phyloP scores from a whole-genome alignment of 2,888 invertebrate species.

The Sesia apiformis region DNA sequence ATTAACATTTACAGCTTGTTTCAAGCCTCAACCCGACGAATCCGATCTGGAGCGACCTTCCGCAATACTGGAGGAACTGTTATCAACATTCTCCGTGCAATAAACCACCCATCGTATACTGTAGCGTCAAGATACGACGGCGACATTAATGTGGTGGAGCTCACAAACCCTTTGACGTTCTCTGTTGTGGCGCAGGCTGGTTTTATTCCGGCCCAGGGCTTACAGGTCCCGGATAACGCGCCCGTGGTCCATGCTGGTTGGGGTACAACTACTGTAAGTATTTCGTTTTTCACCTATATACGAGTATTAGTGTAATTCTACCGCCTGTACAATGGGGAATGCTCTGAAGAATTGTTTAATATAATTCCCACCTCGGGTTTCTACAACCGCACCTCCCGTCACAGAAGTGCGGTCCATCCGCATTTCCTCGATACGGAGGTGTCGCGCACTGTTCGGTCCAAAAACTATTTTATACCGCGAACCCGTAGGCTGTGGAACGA shows the following conservation, averaged over 20 bases:
- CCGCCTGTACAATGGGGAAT: too few relatives aligned
- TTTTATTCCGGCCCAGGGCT: conserved; percentile 16
- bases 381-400: too few relatives aligned
- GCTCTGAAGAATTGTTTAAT: too few relatives aligned
- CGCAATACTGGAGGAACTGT: conserved; percentile 37
- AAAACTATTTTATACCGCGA: too few relatives aligned
- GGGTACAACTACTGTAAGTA: conserved; percentile 31
- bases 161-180: conserved; percentile 16
- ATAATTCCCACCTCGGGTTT: too few relatives aligned
- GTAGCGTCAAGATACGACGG: conserved; percentile 16
- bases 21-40: conserved; percentile 21
- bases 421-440: too few relatives aligned
- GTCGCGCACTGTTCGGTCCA: too few relatives aligned
- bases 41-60: conserved; percentile 37
- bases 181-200: conserved; percentile 18
- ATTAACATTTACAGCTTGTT: conserved; percentile 18
- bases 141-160: conserved; percentile 30
- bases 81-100: conserved; percentile 9
- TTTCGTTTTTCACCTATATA: neutral
- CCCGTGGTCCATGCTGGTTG: conserved; percentile 36
- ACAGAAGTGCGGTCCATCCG: too few relatives aligned
- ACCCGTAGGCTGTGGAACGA: too few relatives aligned
- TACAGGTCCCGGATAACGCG: conserved; percentile 17
- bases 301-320: too few relatives aligned
- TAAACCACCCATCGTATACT: conserved; percentile 31